Evolutionary conservation across 2,797 vertebrate genomes (phyloP).

Genomic region (Alfaro cultratus): DNA sequence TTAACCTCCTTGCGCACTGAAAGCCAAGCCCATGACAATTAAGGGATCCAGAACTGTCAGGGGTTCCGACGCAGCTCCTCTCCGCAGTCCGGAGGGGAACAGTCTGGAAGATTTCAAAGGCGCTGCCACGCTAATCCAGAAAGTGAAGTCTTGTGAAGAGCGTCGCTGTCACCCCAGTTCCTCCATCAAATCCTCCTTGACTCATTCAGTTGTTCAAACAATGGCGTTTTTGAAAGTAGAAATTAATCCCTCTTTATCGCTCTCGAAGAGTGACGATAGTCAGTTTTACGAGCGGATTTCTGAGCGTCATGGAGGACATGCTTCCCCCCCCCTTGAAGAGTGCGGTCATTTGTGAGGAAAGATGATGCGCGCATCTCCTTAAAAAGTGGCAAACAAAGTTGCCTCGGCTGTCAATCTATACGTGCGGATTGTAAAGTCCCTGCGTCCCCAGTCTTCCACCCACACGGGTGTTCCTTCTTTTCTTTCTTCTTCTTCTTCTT

Average conservation of each 20-base stretch:
- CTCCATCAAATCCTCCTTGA: constrained; percentile 54
- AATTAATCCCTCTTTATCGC: constrained; percentile 42
- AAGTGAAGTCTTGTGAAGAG: constrained; percentile 44
- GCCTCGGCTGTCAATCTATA: constrained; percentile 44
- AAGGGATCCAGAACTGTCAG: constrained; percentile 61
- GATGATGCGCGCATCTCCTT: constrained; percentile 5
- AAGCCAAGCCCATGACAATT: constrained; percentile 44
- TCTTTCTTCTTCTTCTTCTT: background rate
- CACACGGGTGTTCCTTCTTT: constrained; percentile 67
- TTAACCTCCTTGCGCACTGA: constrained; percentile 50
- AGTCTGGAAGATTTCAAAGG: constrained; percentile 17
- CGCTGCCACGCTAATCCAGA: constrained; percentile 46
- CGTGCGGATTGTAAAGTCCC: constrained; percentile 64
- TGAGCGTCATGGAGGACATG: constrained; percentile 36
- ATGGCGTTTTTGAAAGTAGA: constrained; percentile 24
- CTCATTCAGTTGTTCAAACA: constrained; percentile 40
- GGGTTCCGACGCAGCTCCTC: constrained; percentile 41
- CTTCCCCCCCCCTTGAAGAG: background rate
- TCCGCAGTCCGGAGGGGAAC: constrained; percentile 22
- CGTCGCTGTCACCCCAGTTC: constrained; percentile 50
- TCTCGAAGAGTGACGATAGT: background rate
- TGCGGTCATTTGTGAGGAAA: background rate
- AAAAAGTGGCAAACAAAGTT: constrained; percentile 14
- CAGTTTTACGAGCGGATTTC: constrained; percentile 57
- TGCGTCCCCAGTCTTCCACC: constrained; percentile 75